Evolutionary conservation across 2,888 invertebrate genomes (phyloP), one percentile per base, ranked within the genome.

Genomic region (Protonemura montana): DNA sequence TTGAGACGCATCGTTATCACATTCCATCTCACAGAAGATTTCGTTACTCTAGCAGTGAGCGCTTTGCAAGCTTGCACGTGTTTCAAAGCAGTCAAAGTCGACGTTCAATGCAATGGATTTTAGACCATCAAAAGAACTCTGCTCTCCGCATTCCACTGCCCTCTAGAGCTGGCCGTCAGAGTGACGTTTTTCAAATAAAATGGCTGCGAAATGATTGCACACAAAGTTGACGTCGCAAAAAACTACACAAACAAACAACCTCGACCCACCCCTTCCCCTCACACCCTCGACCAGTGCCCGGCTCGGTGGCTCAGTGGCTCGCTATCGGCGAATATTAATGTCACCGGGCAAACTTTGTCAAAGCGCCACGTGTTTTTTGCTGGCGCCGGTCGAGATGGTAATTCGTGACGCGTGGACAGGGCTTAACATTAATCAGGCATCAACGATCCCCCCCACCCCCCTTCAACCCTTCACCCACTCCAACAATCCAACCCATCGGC

Each of bases 331-430:
- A 10, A 59, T 59, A 59, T 59, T 21, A 59, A 59, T 59, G 16
- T 59, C 59, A 21, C 13, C 59, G 59, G 59, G 81, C 30, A 81
- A 81, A 81, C 7, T 81, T 81, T 80, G 76, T 76, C 76, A 76
- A 80, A 27, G 28, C 13, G 28, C n/a, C n/a, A n/a, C n/a, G 26
- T 27, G 26, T 27, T 81, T 81, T 29, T 81, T 81, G 81, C 28
- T 30, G n/a, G n/a, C n/a, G n/a, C n/a, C 7, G n/a, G 30, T 80
- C 28, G 29, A 26, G 81, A n/a, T 81, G 30, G 81, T 81, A 81
- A 81, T 81, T 81, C 27, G 80, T 80, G 80, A 80, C 80, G 80
- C 28, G 13, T 81, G 81, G 81, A 81, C 81, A 30, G 30, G 81
- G 29, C 13, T 30, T 27, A 16, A 30, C 29, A 81, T 81, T 81